Evolutionary conservation across 2,797 vertebrate species (phyloP).

Genomic region (Crocodylus rhombifer): DNA sequence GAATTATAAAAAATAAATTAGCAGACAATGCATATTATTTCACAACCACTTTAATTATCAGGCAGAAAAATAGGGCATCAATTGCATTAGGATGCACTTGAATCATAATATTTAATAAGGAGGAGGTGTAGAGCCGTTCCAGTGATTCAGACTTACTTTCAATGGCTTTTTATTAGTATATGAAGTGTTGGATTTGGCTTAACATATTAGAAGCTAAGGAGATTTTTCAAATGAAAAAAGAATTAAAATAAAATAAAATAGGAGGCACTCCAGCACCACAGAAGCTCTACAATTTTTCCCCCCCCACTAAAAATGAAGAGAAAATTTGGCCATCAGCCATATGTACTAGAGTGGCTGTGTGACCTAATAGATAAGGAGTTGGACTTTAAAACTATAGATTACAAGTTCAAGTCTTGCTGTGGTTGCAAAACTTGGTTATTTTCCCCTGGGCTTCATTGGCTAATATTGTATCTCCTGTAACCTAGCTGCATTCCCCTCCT

Average conservation of each 20-base stretch:
- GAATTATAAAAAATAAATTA: neutral
- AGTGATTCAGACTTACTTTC: neutral
- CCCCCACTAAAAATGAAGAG: neutral
- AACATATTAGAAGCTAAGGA: neutral
- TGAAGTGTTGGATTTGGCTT: neutral
- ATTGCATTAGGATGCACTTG: constrained; percentile 46
- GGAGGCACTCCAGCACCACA: neutral
- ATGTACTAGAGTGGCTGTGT: no score
- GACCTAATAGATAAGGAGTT: no score
- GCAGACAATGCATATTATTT: neutral
- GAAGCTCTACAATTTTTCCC: neutral
- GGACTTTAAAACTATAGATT: no score
- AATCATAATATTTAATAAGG: constrained; percentile 40
- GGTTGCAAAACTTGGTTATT: neutral
- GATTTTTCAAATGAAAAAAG: neutral
- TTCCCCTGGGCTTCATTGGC: neutral
- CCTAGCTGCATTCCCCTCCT: no score
- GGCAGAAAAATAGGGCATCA: constrained; percentile 24
- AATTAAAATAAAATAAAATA: neutral
- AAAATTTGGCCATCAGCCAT: neutral
- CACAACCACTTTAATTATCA: neutral
- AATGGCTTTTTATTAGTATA: neutral
- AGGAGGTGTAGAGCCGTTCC: neutral
- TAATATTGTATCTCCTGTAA: no score
- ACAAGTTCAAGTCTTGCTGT: no score